A percentile compares a stretch with the other conserved stretches of the same genome.
phyloP scores from a whole-genome alignment of 1,140 invertebrate genomes.

The Eueides isabella region DNA sequence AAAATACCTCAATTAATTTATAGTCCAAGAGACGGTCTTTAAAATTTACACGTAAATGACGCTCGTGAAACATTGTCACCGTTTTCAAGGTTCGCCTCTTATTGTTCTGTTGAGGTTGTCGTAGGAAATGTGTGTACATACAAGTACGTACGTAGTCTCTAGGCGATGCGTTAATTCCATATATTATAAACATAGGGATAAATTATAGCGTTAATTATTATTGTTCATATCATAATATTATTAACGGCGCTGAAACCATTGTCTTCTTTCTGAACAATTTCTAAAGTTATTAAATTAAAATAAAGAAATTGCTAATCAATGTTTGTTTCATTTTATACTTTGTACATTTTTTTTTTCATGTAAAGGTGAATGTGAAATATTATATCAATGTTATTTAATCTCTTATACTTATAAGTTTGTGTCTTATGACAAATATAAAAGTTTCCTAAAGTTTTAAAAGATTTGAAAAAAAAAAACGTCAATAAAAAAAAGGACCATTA shows the following conservation, averaged over 20 bases:
- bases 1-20: background rate
- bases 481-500: too few relatives aligned
- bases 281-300: constrained; percentile 84
- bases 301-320: constrained; percentile 81
- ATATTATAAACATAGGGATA: constrained; percentile 73
- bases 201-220: constrained; percentile 80
- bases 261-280: constrained; percentile 84
- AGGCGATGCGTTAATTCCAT: constrained; percentile 69
- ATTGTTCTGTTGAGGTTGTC: constrained; percentile 66
- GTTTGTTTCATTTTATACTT: constrained; percentile 55
- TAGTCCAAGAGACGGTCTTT: background rate
- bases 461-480: too few relatives aligned
- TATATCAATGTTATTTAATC: too few relatives aligned
- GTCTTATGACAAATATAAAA: too few relatives aligned
- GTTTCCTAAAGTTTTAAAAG: too few relatives aligned
- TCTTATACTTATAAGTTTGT: too few relatives aligned
- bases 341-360: background rate
- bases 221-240: constrained; percentile 83
- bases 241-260: constrained; percentile 79
- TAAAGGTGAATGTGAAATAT: background rate
- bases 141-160: constrained; percentile 58
- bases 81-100: constrained; percentile 44
- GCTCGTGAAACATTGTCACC: background rate
- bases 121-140: constrained; percentile 64
- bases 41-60: background rate